Evolutionary conservation across 2,888 invertebrate genomes (phyloP).

Genomic region (Nemurella pictetii): DNA sequence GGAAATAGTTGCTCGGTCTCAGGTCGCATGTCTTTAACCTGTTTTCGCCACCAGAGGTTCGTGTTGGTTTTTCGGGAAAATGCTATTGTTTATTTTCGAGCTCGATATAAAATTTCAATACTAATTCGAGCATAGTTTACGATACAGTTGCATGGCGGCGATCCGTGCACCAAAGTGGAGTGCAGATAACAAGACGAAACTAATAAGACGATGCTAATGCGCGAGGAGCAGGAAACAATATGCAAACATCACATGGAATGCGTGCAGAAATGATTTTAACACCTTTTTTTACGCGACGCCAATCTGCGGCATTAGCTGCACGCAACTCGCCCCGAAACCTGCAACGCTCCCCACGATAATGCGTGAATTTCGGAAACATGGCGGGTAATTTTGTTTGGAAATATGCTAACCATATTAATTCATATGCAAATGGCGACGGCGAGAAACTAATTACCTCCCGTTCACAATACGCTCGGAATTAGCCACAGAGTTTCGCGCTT

Average conservation of each 20-base stretch:
- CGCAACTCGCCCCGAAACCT: neutral
- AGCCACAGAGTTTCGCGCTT: neutral
- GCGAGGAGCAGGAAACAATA: neutral
- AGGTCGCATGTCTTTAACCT: neutral
- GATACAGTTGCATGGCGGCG: too few relatives aligned
- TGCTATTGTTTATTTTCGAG: neutral
- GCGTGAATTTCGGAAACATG: neutral
- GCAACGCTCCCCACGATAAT: neutral
- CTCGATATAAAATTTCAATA: neutral
- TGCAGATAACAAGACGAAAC: neutral
- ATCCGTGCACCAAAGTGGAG: too few relatives aligned
- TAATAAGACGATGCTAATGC: neutral
- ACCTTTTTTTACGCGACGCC: neutral
- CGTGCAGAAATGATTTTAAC: neutral
- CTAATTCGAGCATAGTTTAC: too few relatives aligned
- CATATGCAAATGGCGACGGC: neutral
- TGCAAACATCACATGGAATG: neutral
- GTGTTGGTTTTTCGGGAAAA: neutral
- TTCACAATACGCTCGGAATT: neutral
- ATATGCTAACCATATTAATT: neutral
- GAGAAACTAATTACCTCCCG: neutral
- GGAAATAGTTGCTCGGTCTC: neutral
- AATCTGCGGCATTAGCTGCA: neutral
- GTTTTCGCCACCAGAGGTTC: neutral
- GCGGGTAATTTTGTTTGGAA: neutral